Base-by-base conservation (phyloP, 2,797 vertebrate species). In the Eospalax fontanierii region DNA sequence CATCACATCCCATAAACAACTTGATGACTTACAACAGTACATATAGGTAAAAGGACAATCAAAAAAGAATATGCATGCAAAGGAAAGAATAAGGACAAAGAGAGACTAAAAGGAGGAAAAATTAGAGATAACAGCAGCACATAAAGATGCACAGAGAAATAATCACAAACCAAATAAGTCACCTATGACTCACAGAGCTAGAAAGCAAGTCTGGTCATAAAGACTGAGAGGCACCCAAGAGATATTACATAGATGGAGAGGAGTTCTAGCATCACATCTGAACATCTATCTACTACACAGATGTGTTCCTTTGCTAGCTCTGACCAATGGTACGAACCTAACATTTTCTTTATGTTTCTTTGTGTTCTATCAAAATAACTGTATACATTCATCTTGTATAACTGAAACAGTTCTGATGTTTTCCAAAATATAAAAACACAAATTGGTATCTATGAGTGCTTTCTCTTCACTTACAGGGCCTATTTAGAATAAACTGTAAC, bases 401-500 rank as follows among this genome's bases (percentile, higher is more conserved):
- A 86, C 86, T 85, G 68, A 89, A 95, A 90, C 7, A 61, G 78
- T 75, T 83, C 82, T 85, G 15, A 87, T 93, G n/a, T 82, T 89
- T 35, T 83, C 86, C 76, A 35, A 59, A 68, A 82, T 70, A 95
- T 79, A 82, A 81, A 96, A 96, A 92, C n/a, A 90, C 22, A 93
- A 86, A 87, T 79, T 54, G 30, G 30, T n/a, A 71, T 76, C 59
- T 66, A 54, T 59, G 38, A 81, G 89, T 78, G n/a, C 19, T 73
- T 93, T 87, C 21, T 96, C 90, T 88, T 88, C 63, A 79, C 63
- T 75, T 95, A 82, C 3, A 95, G 50, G 63, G 87, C 40, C 26
- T 59, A n/a, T n/a, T n/a, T n/a, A 30, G 35, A 95, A 91, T 85
- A 95, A 90, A 89, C 80, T 83, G 87, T 86, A 70, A 94, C 76